Evolutionary conservation across 2,113 vertebrate genomes (phyloP).

Genomic region (Muntiacus muntjak): DNA sequence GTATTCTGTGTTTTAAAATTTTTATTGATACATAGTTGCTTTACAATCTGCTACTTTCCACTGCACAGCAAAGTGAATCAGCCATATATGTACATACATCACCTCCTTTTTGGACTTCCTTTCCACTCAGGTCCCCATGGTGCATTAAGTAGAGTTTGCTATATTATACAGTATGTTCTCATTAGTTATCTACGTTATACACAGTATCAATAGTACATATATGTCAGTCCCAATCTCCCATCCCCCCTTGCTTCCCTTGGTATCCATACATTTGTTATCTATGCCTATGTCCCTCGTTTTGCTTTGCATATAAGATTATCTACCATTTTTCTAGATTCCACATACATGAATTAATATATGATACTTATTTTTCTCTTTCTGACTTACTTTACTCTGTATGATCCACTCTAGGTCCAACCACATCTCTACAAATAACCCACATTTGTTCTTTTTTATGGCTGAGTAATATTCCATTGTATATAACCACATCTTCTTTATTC

Average conservation of each 20-base stretch:
- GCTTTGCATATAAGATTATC: neutral
- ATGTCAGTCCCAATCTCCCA: neutral
- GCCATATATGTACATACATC: neutral
- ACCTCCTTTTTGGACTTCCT: neutral
- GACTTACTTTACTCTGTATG: neutral
- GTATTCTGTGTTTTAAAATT: neutral
- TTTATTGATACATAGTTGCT: neutral
- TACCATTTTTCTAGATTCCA: neutral
- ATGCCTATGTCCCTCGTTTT: neutral
- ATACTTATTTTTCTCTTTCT: neutral
- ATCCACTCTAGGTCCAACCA: neutral
- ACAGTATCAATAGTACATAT: neutral
- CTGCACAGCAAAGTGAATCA: neutral
- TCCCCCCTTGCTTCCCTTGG: neutral
- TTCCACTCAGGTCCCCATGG: neutral
- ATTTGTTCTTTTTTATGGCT: neutral
- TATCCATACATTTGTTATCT: neutral
- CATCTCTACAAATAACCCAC: neutral
- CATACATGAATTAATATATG: neutral
- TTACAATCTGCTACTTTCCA: neutral
- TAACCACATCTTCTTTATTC: neutral
- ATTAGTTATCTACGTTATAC: neutral
- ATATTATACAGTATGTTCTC: neutral
- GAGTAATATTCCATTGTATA: neutral
- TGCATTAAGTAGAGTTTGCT: neutral